These are phyloP conservation scores for Leiothrix lutea DNA, from an alignment of 2,113 vertebrate species.

Conservation along the genomic window DNA sequence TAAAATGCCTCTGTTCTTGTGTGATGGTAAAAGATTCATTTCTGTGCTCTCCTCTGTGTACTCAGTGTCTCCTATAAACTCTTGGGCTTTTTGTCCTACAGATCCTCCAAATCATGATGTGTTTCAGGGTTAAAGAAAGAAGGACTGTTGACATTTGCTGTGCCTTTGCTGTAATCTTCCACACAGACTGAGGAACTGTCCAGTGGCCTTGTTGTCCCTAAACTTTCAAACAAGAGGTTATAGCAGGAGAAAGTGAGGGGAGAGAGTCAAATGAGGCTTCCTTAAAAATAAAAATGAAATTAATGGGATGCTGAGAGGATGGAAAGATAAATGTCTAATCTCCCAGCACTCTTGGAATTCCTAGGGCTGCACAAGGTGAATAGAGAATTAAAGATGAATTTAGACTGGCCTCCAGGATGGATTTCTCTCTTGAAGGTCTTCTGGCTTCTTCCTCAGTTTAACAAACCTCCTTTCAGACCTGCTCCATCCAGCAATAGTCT, in stretches of 20 bases:
- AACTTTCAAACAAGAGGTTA: background rate
- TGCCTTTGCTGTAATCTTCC: background rate
- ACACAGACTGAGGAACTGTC: background rate
- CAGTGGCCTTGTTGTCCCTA: background rate
- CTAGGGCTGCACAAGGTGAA: background rate
- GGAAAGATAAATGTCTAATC: background rate
- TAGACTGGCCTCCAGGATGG: background rate
- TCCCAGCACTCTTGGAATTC: background rate
- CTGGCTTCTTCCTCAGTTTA: background rate
- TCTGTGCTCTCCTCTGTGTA: background rate
- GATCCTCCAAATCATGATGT: background rate
- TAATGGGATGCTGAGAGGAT: background rate
- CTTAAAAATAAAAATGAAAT: background rate
- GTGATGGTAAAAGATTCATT: background rate
- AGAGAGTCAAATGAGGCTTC: background rate
- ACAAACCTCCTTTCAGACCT: background rate
- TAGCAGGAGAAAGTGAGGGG: background rate
- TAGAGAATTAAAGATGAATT: background rate
- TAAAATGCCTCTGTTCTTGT: background rate
- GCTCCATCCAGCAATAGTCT: background rate
- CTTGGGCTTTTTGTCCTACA: background rate
- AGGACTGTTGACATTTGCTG: background rate
- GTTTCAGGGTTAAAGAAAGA: background rate
- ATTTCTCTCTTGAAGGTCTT: background rate
- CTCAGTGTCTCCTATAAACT: rapidly evolving